A percentile compares a stretch with the other conserved stretches of the same genome.
phyloP scores from a whole-genome alignment of 1,140 invertebrate species.

The Drosophila lini region DNA sequence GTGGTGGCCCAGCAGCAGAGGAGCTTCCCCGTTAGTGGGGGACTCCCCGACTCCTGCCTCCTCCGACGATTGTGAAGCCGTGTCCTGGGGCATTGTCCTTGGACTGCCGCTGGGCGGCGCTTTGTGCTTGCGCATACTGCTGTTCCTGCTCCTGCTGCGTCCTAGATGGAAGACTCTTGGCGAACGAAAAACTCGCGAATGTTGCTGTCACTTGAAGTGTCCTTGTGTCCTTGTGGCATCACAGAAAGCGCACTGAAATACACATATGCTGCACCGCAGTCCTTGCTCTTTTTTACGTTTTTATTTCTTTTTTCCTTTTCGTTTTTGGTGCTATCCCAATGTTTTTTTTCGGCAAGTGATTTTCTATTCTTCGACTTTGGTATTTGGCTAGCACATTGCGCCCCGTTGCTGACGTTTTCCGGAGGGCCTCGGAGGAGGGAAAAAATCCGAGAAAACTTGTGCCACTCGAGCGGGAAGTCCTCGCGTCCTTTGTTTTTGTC shows the following conservation, averaged over 20 bases:
- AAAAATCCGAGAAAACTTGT: slow-evolving; percentile 44
- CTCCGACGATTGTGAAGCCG: slow-evolving; percentile 36
- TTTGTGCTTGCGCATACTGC: slow-evolving; percentile 75
- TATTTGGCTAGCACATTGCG: slow-evolving; percentile 68
- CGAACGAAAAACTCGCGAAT: slow-evolving; percentile 58
- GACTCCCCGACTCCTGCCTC: slow-evolving; percentile 11
- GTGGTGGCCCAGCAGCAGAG: slow-evolving; percentile 57
- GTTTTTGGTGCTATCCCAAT: slow-evolving; percentile 6
- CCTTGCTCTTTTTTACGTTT: slow-evolving; percentile 22
- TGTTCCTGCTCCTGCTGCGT: slow-evolving; percentile 47
- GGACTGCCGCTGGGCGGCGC: slow-evolving; percentile 72
- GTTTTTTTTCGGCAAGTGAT: slow-evolving; percentile 33
- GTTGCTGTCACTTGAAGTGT: slow-evolving; percentile 73
- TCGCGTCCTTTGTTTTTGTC: slow-evolving; percentile 65
- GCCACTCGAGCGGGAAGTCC: slow-evolving; percentile 55
- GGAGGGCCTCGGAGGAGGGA: slow-evolving; percentile 6
- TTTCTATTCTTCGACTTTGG: slow-evolving; percentile 50
- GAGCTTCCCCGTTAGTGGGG: slow-evolving; percentile 23
- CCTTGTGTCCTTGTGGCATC: slow-evolving; percentile 75
- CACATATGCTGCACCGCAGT: slow-evolving; percentile 65
- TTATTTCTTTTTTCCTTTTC: slow-evolving; percentile 1
- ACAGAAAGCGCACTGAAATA: slow-evolving; percentile 43
- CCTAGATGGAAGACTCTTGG: slow-evolving; percentile 41
- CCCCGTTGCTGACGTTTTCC: slow-evolving; percentile 35
- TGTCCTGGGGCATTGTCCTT: slow-evolving; percentile 59